Percentiles rank a stretch among this genome's conserved stretches.
Evolutionary conservation across 2,888 invertebrate species (phyloP).

Genomic region (Papilio elwesi): DNA sequence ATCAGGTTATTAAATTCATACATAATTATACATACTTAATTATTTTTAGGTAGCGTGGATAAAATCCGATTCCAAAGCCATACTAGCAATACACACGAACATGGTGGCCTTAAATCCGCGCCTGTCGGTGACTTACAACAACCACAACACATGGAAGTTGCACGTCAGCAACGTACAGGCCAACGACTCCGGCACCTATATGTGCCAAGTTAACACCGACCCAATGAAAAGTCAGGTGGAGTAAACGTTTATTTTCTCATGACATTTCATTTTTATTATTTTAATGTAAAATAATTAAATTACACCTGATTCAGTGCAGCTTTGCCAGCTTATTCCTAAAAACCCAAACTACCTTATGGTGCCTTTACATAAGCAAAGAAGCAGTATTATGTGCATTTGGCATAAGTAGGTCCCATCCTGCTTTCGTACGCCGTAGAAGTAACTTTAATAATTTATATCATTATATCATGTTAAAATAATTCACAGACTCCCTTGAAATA

Average conservation of each 20-base stretch:
- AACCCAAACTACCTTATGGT: no score
- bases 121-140: conserved; percentile 94
- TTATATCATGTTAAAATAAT: no score
- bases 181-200: conserved; percentile 96
- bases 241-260: conserved; percentile 3
- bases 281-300: neutral
- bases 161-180: conserved; percentile 95
- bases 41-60: conserved; percentile 93
- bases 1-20: neutral
- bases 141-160: conserved; percentile 96
- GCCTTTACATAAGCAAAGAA: no score
- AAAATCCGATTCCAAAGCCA: conserved; percentile 95
- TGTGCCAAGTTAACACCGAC: conserved; percentile 97
- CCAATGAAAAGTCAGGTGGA: conserved; percentile 94
- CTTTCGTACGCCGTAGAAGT: no score
- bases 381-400: no score
- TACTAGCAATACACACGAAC: conserved; percentile 94
- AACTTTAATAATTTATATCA: no score
- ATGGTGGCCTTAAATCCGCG: conserved; percentile 95
- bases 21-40: conserved; percentile 6
- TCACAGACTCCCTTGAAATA: no score
- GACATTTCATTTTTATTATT: neutral
- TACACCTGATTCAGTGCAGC: no score
- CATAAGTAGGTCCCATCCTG: no score
- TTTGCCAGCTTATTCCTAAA: no score